Percentiles rank a stretch among this genome's conserved stretches.
Evolutionary conservation across 2,113 vertebrate species (phyloP).

Genomic region (Oophaga pumilio): DNA sequence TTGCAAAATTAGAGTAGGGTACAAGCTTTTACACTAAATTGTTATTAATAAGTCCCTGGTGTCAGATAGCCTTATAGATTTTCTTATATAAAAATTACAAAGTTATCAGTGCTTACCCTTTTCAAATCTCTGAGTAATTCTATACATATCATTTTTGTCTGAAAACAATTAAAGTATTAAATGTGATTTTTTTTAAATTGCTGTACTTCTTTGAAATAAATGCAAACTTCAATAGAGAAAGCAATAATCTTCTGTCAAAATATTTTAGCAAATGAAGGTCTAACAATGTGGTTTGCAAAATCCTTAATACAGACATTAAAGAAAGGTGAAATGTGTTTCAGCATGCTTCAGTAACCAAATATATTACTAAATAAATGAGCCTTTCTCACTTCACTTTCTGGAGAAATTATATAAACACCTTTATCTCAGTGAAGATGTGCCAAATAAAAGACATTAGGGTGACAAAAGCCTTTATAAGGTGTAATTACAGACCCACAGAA

Average conservation of each 20-base stretch:
- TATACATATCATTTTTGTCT: background rate
- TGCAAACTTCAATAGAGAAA: conserved; percentile 21
- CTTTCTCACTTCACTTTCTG: conserved; percentile 48
- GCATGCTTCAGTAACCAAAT: conserved; percentile 57
- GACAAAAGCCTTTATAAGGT: conserved; percentile 9
- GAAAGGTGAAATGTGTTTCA: conserved; percentile 55
- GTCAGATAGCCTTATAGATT: too few species aligned
- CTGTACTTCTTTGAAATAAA: conserved; percentile 16
- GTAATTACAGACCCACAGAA: conserved; percentile 30
- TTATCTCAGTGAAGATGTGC: conserved; percentile 25
- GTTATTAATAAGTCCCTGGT: too few species aligned
- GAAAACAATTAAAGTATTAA: conserved; percentile 47
- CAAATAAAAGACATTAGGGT: conserved; percentile 36
- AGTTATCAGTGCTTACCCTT: background rate
- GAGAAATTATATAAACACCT: conserved; percentile 53
- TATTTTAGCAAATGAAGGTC: conserved; percentile 49
- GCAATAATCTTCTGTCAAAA: conserved; percentile 49
- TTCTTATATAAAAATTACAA: background rate
- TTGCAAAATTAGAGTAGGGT: too few species aligned
- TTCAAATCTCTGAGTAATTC: background rate
- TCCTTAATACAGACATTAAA: conserved; percentile 52
- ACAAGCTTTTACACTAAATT: too few species aligned
- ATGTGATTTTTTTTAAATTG: conserved; percentile 21
- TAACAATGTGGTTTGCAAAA: conserved; percentile 44
- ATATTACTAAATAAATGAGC: conserved; percentile 53